Percentiles rank a stretch among this genome's conserved stretches.
Evolutionary conservation across 2,888 invertebrate genomes (phyloP).

Genomic region (Ormyrus labotus): DNA sequence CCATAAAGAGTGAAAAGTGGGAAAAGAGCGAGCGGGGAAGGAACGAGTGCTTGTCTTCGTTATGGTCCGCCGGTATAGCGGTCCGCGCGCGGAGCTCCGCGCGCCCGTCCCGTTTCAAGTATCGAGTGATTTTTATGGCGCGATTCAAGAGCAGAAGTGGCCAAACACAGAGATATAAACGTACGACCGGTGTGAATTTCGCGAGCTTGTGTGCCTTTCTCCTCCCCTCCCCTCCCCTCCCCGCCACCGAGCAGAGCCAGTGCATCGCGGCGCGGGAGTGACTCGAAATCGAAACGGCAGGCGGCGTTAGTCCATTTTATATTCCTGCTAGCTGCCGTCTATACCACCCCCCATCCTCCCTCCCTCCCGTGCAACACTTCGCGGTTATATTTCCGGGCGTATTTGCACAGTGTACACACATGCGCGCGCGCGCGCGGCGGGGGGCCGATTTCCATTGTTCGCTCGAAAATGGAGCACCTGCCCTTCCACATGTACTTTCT

Average conservation of each 20-base stretch:
- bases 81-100: background rate
- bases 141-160: constrained; percentile 9
- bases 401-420: constrained; percentile 62
- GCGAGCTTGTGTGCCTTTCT: background rate
- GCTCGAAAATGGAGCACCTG: constrained; percentile 55
- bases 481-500: constrained; percentile 23
- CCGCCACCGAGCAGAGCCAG: no score
- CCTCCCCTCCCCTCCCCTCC: background rate
- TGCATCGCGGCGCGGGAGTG: background rate
- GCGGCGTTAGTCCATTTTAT: constrained; percentile 58
- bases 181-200: constrained; percentile 6
- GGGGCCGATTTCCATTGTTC: constrained; percentile 58
- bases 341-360: background rate
- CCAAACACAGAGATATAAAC: background rate
- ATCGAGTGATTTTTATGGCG: constrained; percentile 41
- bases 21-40: no score
- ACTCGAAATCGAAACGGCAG: constrained; percentile 43
- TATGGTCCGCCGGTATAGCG: no score
- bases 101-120: constrained; percentile 6
- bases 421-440: constrained; percentile 39
- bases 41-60: no score
- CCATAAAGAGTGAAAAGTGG: background rate
- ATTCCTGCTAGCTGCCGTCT: constrained; percentile 37
- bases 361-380: constrained; percentile 39
- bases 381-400: constrained; percentile 62